phyloP scores from a whole-genome alignment of 53 echinoderm and acorn worm genomes.

The Holothuria leucospilota region DNA sequence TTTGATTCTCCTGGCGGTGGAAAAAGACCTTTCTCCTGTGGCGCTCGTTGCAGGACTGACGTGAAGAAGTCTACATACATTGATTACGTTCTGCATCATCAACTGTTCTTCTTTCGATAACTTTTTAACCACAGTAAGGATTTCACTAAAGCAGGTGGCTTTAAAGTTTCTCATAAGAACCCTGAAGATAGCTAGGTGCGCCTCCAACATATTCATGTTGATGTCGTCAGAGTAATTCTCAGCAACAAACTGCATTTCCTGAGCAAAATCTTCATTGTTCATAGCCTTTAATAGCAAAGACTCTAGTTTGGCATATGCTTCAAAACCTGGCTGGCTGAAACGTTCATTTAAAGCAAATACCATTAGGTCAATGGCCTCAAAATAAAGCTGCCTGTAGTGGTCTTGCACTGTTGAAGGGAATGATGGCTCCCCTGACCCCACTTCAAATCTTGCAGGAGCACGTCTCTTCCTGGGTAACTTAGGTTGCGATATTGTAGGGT shows the following conservation, averaged over 20 bases:
- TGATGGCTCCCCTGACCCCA: constrained; percentile 17
- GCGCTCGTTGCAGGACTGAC: constrained; percentile 35
- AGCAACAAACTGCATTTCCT: constrained; percentile 25
- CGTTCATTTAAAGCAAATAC: constrained; percentile 24
- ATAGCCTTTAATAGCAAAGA: constrained; percentile 25
- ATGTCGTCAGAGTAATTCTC: constrained; percentile 4
- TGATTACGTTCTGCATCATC: constrained; percentile 33
- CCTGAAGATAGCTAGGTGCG: constrained; percentile 26
- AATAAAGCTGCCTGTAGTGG: constrained; percentile 17
- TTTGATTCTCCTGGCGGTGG: too few species aligned
- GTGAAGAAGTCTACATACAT: constrained; percentile 12
- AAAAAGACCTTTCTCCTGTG: constrained; percentile 27
- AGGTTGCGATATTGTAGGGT: neutral
- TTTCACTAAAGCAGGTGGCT: constrained; percentile 28
- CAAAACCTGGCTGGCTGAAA: constrained; percentile 26
- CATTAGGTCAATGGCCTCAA: constrained; percentile 35
- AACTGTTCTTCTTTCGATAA: constrained; percentile 3
- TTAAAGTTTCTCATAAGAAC: neutral
- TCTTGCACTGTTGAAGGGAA: constrained; percentile 38
- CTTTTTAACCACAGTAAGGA: constrained; percentile 7
- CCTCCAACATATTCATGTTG: constrained; percentile 29
- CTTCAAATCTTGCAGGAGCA: constrained; percentile 21
- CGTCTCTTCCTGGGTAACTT: constrained; percentile 26
- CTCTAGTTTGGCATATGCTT: constrained; percentile 25
- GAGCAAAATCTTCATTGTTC: constrained; percentile 16